Conservation (phyloP, 2,888 invertebrate species). For the Tetropium fuscum region DNA sequence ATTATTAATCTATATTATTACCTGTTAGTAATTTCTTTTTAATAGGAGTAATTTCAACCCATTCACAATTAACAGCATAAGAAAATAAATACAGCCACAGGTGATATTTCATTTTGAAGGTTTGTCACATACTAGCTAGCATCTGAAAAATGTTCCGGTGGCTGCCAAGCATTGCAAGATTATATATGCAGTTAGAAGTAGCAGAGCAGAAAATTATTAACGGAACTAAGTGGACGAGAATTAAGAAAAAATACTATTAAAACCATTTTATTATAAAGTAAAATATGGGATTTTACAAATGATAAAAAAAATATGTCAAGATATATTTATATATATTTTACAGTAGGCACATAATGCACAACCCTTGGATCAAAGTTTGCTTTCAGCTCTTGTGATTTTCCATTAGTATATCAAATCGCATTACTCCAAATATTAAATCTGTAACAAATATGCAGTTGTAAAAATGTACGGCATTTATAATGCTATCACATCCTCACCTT, state of each 20-base stretch:
- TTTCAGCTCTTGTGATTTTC: no score
- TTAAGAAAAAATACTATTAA: neutral
- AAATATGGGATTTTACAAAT: neutral
- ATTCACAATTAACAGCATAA: constrained; percentile 43
- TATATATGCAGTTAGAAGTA: constrained; percentile 39
- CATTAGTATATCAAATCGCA: no score
- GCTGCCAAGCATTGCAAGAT: constrained; percentile 26
- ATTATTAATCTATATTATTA: constrained; percentile 18
- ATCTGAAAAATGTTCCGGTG: neutral
- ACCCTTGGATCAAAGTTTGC: no score
- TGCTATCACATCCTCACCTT: no score
- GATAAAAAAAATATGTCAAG: neutral
- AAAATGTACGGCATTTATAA: no score
- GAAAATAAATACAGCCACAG: constrained; percentile 32
- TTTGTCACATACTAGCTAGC: neutral
- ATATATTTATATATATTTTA: neutral
- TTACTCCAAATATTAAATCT: no score
- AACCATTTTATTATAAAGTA: neutral
- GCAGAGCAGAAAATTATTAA: constrained; percentile 47
- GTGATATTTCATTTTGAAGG: constrained; percentile 21
- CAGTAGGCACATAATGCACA: no score
- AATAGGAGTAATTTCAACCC: constrained; percentile 54
- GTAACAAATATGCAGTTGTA: no score
- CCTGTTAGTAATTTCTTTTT: constrained; percentile 31
- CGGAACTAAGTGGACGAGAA: constrained; percentile 47